Evolutionary conservation across 2,888 invertebrate genomes (phyloP), one percentile per base, ranked within the genome.

Genomic region (Silvanus unidentatus): DNA sequence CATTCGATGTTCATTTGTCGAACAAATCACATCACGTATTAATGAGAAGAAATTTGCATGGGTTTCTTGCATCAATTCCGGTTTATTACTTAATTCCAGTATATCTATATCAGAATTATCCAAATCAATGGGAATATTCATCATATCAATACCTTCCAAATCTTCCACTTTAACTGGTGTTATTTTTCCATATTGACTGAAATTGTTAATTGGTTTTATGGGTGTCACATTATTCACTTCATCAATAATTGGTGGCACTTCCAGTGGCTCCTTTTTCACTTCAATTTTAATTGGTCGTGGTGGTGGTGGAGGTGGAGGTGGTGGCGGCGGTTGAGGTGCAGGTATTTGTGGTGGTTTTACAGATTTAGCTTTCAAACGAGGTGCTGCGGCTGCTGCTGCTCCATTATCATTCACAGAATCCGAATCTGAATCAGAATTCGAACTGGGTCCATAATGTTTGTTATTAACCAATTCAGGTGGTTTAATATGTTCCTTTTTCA

Each of bases 21-120:
- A 88, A 42, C 88, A 88, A 60, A 96, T 89, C 45, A 95, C 79
- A 60, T 93, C 94, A 3, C 95, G 78, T 16, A 96, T 78, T 34
- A 96, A 72, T 1, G 92, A 89, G 68, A 96, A 82, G 75, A 92
- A 96, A 67, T 86, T 88, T 0, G 85, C 80, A 56, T 89, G 89
- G 0, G 88, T 88, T 39, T 88, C 88, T 69, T 89, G 87, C 69
- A 86, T 86, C 29, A 88, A 69, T 13, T 78, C 76, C 4, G 74
- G 63, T 65, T 75, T 69, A 62, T 64, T 73, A 63, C 74, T 76
- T 22, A 78, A 72, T 45, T 76, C 76, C 38, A 78, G 64, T 49
- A 77, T 75, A 48, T 77, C 77, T 64, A 65, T 65, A 16, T 65
- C 61, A 1, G 65, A 61, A 57, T 86, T 85, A 13, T 84, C 85